Conservation (phyloP, 2,797 vertebrate genomes). For the Channallabes apus region DNA sequence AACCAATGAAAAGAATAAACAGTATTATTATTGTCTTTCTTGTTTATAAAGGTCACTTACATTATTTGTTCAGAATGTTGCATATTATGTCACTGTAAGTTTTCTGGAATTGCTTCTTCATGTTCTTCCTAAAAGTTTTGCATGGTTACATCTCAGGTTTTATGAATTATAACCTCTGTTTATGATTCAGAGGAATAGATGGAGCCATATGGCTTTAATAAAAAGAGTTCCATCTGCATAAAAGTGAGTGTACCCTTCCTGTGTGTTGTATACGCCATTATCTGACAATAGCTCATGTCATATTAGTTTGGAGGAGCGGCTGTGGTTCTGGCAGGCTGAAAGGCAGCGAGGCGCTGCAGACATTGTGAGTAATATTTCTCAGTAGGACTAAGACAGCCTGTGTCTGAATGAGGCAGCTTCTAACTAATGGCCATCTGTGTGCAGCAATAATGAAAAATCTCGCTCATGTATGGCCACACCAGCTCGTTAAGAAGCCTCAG, state of each 20-base stretch:
- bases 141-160: neutral
- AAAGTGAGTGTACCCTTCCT: slow-evolving; percentile 22
- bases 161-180: neutral
- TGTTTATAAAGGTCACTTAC: neutral
- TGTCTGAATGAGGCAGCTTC: slow-evolving; percentile 56
- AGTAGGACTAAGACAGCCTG: slow-evolving; percentile 56
- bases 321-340: slow-evolving; percentile 45
- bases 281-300: slow-evolving; percentile 45
- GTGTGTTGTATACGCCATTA: slow-evolving; percentile 22
- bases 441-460: slow-evolving; percentile 62
- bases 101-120: neutral
- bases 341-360: slow-evolving; percentile 45
- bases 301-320: slow-evolving; percentile 38
- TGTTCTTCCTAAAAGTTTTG: neutral
- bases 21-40: neutral
- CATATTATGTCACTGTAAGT: neutral
- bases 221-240: slow-evolving; percentile 30
- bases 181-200: neutral
- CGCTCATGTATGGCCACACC: slow-evolving; percentile 55
- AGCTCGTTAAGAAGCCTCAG: slow-evolving; percentile 54
- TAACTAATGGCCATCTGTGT: slow-evolving; percentile 63
- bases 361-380: slow-evolving; percentile 52
- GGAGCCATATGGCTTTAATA: slow-evolving; percentile 25
- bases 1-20: neutral
- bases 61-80: neutral